Evolutionary conservation across 1,140 invertebrate genomes (phyloP).

Genomic region (Bombus affinis): DNA sequence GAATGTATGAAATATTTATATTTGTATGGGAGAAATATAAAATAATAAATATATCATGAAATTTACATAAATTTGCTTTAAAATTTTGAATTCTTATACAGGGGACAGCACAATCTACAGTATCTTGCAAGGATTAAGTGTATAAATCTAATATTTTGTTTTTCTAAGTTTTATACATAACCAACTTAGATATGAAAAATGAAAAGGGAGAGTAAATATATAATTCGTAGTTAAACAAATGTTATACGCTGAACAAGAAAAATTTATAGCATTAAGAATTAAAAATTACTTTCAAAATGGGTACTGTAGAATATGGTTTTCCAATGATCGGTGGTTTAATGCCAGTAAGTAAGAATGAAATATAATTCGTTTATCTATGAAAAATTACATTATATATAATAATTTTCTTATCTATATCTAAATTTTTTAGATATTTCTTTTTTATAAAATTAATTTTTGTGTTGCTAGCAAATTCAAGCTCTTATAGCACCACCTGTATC

Average conservation of each 20-base stretch:
- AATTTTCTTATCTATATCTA: slow-evolving; percentile 23
- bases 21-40: not conserved
- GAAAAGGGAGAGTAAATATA: slow-evolving; percentile 2
- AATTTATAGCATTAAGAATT: not conserved
- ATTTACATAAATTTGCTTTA: not conserved
- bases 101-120: slow-evolving; percentile 18
- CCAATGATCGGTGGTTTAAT: slow-evolving; percentile 86
- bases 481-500: slow-evolving; percentile 93
- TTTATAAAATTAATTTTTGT: slow-evolving; percentile 11
- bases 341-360: slow-evolving; percentile 83
- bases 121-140: not conserved
- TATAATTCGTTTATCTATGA: not conserved
- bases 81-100: not conserved
- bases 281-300: slow-evolving; percentile 72
- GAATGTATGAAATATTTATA: not conserved
- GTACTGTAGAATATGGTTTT: slow-evolving; percentile 84
- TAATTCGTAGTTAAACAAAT: slow-evolving; percentile 15
- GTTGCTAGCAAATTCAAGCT: slow-evolving; percentile 91
- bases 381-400: not conserved
- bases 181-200: slow-evolving; percentile 38
- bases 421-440: not conserved
- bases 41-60: not conserved
- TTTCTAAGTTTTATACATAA: slow-evolving; percentile 37
- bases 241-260: not conserved
- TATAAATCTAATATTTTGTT: slow-evolving; percentile 13